These are phyloP conservation scores for Watsonalla cultraria DNA, from an alignment of 2,888 invertebrate species.

Conservation along the genomic window DNA sequence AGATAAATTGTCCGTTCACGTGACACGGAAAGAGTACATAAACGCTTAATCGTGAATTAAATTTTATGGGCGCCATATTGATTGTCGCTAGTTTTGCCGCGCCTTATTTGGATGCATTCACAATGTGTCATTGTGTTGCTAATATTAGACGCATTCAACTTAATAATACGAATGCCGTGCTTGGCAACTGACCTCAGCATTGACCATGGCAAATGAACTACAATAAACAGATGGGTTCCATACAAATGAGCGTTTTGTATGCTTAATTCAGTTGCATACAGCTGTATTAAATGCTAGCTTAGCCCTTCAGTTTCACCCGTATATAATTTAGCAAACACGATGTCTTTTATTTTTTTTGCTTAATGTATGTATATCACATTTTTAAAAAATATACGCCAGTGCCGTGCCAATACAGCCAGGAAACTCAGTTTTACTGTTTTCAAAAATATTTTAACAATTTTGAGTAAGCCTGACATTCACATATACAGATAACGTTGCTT, in stretches of 20 bases:
- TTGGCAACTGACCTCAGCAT: slow-evolving; percentile 17
- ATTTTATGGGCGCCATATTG: slow-evolving; percentile 34
- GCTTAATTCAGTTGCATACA: not conserved
- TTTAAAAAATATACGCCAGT: too few relatives aligned
- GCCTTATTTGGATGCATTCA: slow-evolving; percentile 19
- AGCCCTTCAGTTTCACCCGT: too few relatives aligned
- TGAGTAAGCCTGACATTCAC: too few relatives aligned
- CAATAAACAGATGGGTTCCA: not conserved
- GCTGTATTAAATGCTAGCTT: too few relatives aligned
- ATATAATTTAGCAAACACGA: too few relatives aligned
- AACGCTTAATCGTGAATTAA: slow-evolving; percentile 24
- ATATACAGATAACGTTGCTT: too few relatives aligned
- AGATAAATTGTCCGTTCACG: not conserved
- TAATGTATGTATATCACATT: too few relatives aligned
- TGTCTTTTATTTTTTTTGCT: too few relatives aligned
- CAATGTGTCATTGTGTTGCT: slow-evolving; percentile 46
- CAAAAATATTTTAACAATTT: too few relatives aligned
- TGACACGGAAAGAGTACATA: not conserved
- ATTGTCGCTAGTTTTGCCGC: slow-evolving; percentile 23
- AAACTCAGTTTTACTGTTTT: too few relatives aligned
- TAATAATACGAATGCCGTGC: slow-evolving; percentile 19
- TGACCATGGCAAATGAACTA: slow-evolving; percentile 10
- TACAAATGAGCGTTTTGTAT: not conserved
- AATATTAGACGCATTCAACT: slow-evolving; percentile 36
- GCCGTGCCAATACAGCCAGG: too few relatives aligned